Evolutionary conservation across 2,113 vertebrate genomes (phyloP), one percentile per base, ranked within the genome.

Genomic region (Vidua macroura): DNA sequence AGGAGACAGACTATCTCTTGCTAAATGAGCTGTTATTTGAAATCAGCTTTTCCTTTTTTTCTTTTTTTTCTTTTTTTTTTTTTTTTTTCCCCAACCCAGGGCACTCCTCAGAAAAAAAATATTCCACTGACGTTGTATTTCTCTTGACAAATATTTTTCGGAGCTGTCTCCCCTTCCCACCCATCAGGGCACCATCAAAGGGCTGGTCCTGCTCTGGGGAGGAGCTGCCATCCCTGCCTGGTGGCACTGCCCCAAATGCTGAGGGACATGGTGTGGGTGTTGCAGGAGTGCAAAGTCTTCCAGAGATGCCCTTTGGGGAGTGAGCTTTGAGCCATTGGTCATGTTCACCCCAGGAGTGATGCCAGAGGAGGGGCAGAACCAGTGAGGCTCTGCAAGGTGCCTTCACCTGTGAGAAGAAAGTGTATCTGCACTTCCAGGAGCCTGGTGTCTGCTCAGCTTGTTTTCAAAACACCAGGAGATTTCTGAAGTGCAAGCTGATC

Each of bases 21-120:
- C 31, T 96, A 94, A 93, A 95, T 75, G 94, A 95, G 91, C 86
- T 97, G 93, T 90, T 92, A 58, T 90, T 93, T 87, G 70, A 92
- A 96, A 93, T 87, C 77, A 91, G 62, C 16, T 77, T 72, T 77
- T 83, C 69, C 21, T 82, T 67, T 5, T 10, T 35, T 56, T 18
- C 41, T 41, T 39, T 30, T 19, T n/a, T 31, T 43, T 14, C 35
- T 35, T 35, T 82, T 67, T 5, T 10, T 28, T 25, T 11, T 35
- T 44, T 19, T 23, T 62, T 59, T 23, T 1, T n/a, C n/a, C 0
- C 39, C 51, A 80, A 55, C 28, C 27, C 16, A 37, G 43, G 49
- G 30, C 35, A 46, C 13, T 55, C 74, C 68, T 93, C 46, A 82
- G 43, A 27, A 70, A 92, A 87, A 93, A 55, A 87, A 44, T 46